Evolutionary conservation across 2,113 vertebrate species (phyloP), one percentile per base, ranked within the genome.

Genomic region (Zingel zingel): DNA sequence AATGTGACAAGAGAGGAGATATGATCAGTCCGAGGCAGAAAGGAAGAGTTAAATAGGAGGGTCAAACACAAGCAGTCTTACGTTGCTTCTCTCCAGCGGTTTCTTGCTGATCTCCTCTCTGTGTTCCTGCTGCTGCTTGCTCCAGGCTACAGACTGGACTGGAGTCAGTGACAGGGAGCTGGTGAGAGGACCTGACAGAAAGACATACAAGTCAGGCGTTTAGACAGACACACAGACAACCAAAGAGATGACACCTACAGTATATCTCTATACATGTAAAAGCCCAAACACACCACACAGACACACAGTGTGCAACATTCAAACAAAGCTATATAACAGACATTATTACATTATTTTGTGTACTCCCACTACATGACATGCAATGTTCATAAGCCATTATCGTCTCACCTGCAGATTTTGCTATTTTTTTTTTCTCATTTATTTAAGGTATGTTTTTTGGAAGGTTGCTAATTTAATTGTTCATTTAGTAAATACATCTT

Each of bases 81-180:
- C 94, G 25, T 89, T 81, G 88, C 96, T 98, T 96, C 92, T 98
- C 96, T 87, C 97, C 76, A 4, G 95, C 87, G 88, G 97, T 94
- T 66, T 98, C 96, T 97, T 97, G 72, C 87, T 95, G 89, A 96
- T 97, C 87, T 96, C 95, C 85, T 97, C 96, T 85, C 95, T 87
- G 87, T 95, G 96, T 63, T 96, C 82, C 82, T 95, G 96, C 21
- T 62, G 36, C 92, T 98, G 96, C 59, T 97, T 95, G 74, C 96
- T 91, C 97, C 97, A 99, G 0, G 94, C 91, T 1, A 97, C 94
- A 0, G 97, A 97, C 91, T 99, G 97, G 12, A 97, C 96, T 0
- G 97, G 97, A 4, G 95, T 97, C 93, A 98, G 94, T 9, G 97
- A 96, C 88, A 97, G 86, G n/a, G 96, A 96, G 94, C 86, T 97